phyloP scores from a whole-genome alignment of 2,888 invertebrate species.

The Spisula solida region DNA sequence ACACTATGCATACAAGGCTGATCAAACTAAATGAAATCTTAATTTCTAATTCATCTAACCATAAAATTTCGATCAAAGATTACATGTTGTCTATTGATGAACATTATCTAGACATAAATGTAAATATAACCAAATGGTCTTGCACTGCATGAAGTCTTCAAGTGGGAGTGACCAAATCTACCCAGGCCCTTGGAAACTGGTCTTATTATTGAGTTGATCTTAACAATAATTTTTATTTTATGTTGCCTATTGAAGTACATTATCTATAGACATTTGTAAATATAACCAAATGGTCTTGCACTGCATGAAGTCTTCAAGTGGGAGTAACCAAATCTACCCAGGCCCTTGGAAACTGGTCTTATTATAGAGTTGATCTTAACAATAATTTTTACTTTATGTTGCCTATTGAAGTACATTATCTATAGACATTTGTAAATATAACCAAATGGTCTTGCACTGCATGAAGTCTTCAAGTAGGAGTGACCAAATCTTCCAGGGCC shows the following conservation, averaged over 20 bases:
- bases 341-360: too few species aligned
- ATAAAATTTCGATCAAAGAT: conserved; percentile 3
- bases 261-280: neutral
- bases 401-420: neutral
- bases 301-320: neutral
- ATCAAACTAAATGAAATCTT: conserved; percentile 17
- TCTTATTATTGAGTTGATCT: too few species aligned
- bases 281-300: neutral
- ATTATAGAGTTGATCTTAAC: too few species aligned
- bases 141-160: neutral
- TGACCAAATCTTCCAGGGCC: too few species aligned
- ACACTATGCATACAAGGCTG: neutral
- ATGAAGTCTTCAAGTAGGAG: neutral
- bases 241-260: neutral
- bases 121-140: neutral
- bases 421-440: neutral
- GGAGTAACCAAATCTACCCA: too few species aligned
- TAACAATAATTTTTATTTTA: too few species aligned
- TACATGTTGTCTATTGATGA: neutral
- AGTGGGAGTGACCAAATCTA: too few species aligned
- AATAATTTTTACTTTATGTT: too few species aligned
- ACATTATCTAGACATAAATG: neutral
- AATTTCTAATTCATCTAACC: conserved; percentile 4
- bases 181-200: too few species aligned
- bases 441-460: neutral